A percentile compares a stretch with the other conserved stretches of the same genome.
Evolutionary conservation across 2,797 vertebrate species (phyloP).

Genomic region (Geranospiza caerulescens): DNA sequence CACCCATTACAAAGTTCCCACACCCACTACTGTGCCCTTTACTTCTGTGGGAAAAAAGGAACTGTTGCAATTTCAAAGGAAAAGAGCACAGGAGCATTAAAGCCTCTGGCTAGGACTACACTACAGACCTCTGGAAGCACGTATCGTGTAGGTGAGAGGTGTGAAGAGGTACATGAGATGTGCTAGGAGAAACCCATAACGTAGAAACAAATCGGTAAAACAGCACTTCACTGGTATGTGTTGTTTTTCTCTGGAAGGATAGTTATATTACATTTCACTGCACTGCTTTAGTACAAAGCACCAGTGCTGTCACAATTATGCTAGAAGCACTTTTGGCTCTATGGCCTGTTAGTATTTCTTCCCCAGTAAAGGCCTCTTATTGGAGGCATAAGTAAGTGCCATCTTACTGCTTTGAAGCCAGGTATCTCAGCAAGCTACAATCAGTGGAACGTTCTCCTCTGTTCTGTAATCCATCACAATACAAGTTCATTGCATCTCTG

Average conservation of each 20-base stretch:
- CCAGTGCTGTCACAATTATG: rapidly evolving
- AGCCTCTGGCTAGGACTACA: background rate
- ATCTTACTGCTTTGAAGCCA: background rate
- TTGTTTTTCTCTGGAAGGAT: background rate
- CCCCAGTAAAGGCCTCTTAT: background rate
- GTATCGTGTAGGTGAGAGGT: background rate
- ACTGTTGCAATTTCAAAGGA: background rate
- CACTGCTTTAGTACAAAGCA: background rate
- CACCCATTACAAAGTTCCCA: background rate
- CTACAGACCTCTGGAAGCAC: background rate
- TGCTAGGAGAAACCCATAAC: background rate
- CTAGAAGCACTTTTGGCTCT: background rate
- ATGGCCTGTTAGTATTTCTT: background rate
- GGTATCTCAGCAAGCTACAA: background rate
- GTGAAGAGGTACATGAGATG: background rate
- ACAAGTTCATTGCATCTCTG: background rate
- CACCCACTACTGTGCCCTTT: background rate
- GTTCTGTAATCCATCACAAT: background rate
- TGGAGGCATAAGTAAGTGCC: background rate
- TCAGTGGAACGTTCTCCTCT: background rate
- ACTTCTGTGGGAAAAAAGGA: background rate
- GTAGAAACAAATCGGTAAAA: background rate
- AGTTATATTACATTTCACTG: background rate
- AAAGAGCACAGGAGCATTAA: background rate
- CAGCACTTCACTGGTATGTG: background rate